These are phyloP conservation scores for Embiotoca jacksoni DNA, from an alignment of 2,113 vertebrate species.

Conservation along the genomic window DNA sequence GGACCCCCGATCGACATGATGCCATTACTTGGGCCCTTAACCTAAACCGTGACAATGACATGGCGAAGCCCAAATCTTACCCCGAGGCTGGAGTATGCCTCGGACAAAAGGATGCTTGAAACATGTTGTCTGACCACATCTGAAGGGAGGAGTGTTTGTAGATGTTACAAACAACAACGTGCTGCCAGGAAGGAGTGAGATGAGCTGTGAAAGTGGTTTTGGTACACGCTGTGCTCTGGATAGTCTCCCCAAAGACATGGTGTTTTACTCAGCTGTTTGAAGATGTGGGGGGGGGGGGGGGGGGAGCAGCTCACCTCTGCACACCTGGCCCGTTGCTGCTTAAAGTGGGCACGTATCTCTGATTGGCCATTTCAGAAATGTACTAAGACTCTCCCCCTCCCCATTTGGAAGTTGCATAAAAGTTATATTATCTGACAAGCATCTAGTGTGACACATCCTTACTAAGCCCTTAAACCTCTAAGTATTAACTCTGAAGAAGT, in stretches of 20 bases:
- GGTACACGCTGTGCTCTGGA: not conserved
- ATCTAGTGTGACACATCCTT: not conserved
- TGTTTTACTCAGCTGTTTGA: not conserved
- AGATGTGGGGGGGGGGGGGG: too few species aligned
- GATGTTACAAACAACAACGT: not conserved
- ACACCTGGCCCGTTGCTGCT: conserved; percentile 1
- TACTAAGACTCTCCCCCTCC: not conserved
- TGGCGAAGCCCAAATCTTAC: not conserved
- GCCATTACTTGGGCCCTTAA: not conserved
- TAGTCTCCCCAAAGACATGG: not conserved
- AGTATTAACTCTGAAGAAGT: not conserved
- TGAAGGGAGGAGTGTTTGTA: not conserved
- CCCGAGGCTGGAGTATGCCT: not conserved
- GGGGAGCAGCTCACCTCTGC: not conserved
- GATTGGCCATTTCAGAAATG: not conserved
- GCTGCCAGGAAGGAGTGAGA: not conserved
- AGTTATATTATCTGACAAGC: not conserved
- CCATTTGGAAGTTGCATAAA: not conserved
- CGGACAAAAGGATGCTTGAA: not conserved
- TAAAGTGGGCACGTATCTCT: not conserved
- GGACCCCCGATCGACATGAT: not conserved
- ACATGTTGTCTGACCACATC: not conserved
- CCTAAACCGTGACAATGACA: not conserved
- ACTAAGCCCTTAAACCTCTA: not conserved
- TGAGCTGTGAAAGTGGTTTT: not conserved